Evolutionary conservation across 2,797 vertebrate genomes (phyloP), one percentile per base, ranked within the genome.

Genomic region (Cryptoprocta ferox): DNA sequence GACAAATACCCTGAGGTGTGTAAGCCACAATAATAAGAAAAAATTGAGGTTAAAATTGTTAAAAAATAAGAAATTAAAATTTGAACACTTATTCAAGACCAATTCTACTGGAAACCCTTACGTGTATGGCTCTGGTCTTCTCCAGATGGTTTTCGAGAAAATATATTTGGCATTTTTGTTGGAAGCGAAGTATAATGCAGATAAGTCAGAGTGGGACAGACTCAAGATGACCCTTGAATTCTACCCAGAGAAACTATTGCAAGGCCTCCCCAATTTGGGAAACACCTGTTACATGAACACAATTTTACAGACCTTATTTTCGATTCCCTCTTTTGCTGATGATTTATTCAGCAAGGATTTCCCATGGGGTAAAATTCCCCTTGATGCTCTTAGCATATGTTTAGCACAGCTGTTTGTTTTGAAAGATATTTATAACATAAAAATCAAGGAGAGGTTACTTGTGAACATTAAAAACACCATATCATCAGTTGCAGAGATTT

Each of bases 271-370:
- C 76, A 99, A 99, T 97, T 98, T 99, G 97, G 99, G 99, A 78
- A 99, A 99, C 98, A 99, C 99, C 13, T 99, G 99, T 97, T 99
- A 99, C 86, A 99, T 99, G 99, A 99, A 99, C 18, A 99, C 99
- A 86, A 99, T 99, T 93, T 99, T 99, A 91, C 99, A 99, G 98
- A 99, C 99, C 6, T 98, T 99, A 71, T 99, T 99, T 98, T 99
- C 99, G 71, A 99, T 99, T 88, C 99, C 99, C 15, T 99, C 99
- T 6, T 99, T 99, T 98, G 99, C 99, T 95, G 99, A 99, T 92
- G 99, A 99, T 98, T 99, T 99, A 98, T 98, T 99, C 85, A 99
- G 98, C 96, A 99, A 99, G 98, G 99, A 99, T 96, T 99, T 99
- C 94, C 99, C 99, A 0, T 99, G 99, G 99, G 99, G 99, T 98